A percentile compares a stretch with the other conserved stretches of the same genome.
Conservation (phyloP, 2,113 vertebrate genomes). For the Bothrops jararaca region DNA sequence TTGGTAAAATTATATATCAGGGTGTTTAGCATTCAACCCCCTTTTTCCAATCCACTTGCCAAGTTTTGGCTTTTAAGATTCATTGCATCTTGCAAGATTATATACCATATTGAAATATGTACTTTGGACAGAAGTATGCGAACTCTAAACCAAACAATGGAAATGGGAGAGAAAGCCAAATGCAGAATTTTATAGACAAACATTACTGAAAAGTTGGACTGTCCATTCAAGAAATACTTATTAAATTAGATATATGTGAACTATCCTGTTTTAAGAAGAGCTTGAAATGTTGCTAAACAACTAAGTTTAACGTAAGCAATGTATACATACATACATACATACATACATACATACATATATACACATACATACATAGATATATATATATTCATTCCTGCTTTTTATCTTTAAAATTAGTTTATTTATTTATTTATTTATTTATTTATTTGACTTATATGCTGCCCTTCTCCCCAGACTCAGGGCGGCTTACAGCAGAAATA, state of each 20-base stretch:
- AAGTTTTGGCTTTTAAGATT: constrained; percentile 16
- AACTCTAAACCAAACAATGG: constrained; percentile 45
- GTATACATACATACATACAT: no score
- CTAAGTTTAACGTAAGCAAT: neutral
- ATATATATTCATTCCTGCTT: neutral
- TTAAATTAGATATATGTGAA: neutral
- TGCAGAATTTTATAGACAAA: constrained; percentile 34
- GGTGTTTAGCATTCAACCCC: neutral
- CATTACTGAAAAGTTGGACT: fast-evolving
- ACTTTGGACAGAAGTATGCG: constrained; percentile 33
- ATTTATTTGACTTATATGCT: no score
- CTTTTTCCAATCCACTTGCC: constrained; percentile 18
- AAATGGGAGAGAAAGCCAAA: constrained; percentile 31
- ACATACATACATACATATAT: no score
- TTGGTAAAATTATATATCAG: constrained; percentile 10
- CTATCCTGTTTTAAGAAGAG: constrained; percentile 11
- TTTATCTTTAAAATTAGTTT: neutral
- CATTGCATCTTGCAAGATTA: neutral
- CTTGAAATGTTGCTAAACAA: constrained; percentile 47
- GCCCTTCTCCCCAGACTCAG: no score
- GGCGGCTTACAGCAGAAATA: no score
- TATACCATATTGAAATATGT: constrained; percentile 20
- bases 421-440: no score
- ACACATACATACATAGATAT: no score
- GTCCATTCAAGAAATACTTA: neutral